These are phyloP conservation scores for Zaprionus kolodkinae DNA, from an alignment of 1,140 invertebrate species.

Conservation along the genomic window DNA sequence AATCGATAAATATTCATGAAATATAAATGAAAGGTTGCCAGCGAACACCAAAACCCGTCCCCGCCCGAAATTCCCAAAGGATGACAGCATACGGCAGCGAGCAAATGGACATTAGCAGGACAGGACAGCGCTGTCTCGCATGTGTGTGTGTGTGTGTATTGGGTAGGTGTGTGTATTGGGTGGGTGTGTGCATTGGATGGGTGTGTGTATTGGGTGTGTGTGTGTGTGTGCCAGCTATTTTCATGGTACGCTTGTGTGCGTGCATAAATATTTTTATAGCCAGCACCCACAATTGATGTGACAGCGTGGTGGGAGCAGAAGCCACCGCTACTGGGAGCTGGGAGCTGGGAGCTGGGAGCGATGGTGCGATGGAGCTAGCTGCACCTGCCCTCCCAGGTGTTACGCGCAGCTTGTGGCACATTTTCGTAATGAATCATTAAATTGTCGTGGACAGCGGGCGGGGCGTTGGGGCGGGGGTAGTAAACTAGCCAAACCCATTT, in stretches of 20 bases:
- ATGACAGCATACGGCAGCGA: constrained; percentile 59
- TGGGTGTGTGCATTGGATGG: constrained; percentile 2
- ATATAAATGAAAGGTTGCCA: constrained; percentile 62
- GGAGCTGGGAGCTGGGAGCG: too few species aligned
- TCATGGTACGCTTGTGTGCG: constrained; percentile 31
- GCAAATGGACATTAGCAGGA: constrained; percentile 50
- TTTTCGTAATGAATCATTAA: constrained; percentile 71
- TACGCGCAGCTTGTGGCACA: constrained; percentile 44
- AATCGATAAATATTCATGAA: constrained; percentile 81
- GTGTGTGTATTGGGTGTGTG: constrained; percentile 8
- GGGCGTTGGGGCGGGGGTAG: neutral
- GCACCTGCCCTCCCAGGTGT: constrained; percentile 43
- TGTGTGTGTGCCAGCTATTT: constrained; percentile 32
- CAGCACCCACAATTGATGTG: constrained; percentile 37
- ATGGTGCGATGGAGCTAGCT: neutral
- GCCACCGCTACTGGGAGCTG: too few species aligned
- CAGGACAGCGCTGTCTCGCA: neutral
- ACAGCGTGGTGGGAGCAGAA: constrained; percentile 21
- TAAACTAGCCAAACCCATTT: constrained; percentile 34
- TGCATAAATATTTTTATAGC: constrained; percentile 69
- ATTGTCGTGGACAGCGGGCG: neutral
- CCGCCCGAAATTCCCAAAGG: constrained; percentile 58
- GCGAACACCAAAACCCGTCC: neutral
- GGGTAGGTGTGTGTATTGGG: neutral
- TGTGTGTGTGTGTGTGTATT: constrained; percentile 12